Evolutionary conservation across 2,113 vertebrate genomes (phyloP).

Genomic region (Embiotoca jacksoni): DNA sequence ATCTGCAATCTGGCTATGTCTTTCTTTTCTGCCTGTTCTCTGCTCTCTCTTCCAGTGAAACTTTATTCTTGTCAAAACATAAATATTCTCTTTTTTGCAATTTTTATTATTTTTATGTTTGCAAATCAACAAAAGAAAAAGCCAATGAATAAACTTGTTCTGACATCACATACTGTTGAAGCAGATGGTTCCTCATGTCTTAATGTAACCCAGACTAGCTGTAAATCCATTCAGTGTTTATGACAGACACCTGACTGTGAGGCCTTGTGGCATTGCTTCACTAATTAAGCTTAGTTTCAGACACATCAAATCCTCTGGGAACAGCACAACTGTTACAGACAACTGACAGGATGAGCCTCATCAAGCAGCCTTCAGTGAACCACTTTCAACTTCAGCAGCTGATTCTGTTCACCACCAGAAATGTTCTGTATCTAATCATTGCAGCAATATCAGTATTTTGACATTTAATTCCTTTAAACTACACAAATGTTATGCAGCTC

Average conservation of each 20-base stretch:
- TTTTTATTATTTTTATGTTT: conserved; percentile 7
- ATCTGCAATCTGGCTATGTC: conserved; percentile 24
- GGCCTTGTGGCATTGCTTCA: conserved; percentile 52
- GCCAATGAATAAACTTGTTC: not conserved
- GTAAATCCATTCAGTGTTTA: conserved; percentile 37
- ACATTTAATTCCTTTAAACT: too few relatives aligned
- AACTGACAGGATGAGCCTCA: conserved; percentile 37
- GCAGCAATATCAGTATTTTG: too few relatives aligned
- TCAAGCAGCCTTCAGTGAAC: conserved; percentile 17
- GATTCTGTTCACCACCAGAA: not conserved
- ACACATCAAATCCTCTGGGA: conserved; percentile 34
- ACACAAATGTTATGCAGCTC: too few relatives aligned
- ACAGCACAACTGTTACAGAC: conserved; percentile 41
- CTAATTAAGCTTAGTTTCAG: conserved; percentile 54
- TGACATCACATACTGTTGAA: conserved; percentile 29
- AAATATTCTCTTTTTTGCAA: not conserved
- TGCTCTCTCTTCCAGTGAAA: not conserved
- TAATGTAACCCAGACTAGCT: conserved; percentile 34
- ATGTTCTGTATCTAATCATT: not conserved
- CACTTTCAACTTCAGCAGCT: not conserved
- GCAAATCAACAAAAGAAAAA: conserved; percentile 1
- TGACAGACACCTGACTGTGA: conserved; percentile 68
- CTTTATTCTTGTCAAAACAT: not conserved
- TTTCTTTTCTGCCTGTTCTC: not conserved
- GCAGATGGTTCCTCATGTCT: conserved; percentile 47